Evolutionary conservation across 2,888 invertebrate genomes (phyloP), one percentile per base, ranked within the genome.

Genomic region (Theodoxus fluviatilis): DNA sequence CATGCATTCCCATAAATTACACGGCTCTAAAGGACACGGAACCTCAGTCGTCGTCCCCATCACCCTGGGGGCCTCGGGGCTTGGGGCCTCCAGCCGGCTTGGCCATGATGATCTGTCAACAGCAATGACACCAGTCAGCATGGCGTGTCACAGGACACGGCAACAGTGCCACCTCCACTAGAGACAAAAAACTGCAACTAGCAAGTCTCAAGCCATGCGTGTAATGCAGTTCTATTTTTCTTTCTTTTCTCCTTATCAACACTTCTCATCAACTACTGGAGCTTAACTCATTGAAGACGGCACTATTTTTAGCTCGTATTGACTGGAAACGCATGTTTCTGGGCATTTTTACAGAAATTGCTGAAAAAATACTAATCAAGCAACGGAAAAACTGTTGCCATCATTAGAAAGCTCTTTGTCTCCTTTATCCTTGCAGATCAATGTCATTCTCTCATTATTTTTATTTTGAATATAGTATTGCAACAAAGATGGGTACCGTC

Each of bases 1-100:
- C n/a, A n/a, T 43, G 18, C 43, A 43, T 43, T 12, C 18, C 9
- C 18, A 12, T 12, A 43, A 12, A 15, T 15, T 15, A 43, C 9
- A 43, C 12, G 18, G 43, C 43, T 43, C 9, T 15, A 43, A 12
- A 9, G 12, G 18, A 43, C 9, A 43, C 18, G 18, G 18, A 43
- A 15, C 43, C 47, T 68, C 63, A 74, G 74, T 89, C 89, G 71
- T 89, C 89, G 75, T 88, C 88, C 80, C 83, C 80, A 66, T 81
- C 78, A 65, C 82, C 84, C 74, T 83, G 84, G 35, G 81, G 80
- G 68, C 77, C 77, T 22, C 71, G 72, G 18, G 94, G 91, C 87
- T 96, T 97, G 0, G 97, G 97, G 59, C 98, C 98, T 61, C 98
- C 98, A 22, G 97, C 96, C 80, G 94, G 91, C 89, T 98, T 98